Percentiles rank a stretch among this genome's conserved stretches.
Conservation (phyloP, 2,888 invertebrate species). For the Tyria jacobaeae region DNA sequence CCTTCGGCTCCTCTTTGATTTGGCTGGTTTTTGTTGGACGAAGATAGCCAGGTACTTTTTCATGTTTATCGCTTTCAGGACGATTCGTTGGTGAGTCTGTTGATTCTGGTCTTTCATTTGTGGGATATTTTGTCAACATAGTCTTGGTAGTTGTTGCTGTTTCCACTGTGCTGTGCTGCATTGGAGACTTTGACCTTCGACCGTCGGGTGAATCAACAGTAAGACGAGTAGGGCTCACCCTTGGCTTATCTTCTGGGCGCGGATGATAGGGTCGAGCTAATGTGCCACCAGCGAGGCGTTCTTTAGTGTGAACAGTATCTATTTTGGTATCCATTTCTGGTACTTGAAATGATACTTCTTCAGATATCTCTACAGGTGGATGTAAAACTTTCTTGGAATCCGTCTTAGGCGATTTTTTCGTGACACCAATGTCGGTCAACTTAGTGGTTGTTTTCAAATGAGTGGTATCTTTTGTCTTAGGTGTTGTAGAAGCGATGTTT, state of each 20-base stretch:
- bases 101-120: slow-evolving; percentile 61
- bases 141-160: slow-evolving; percentile 57
- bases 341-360: slow-evolving; percentile 57
- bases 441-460: slow-evolving; percentile 70
- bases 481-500: slow-evolving; percentile 84
- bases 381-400: slow-evolving; percentile 61
- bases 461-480: slow-evolving; percentile 62
- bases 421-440: slow-evolving; percentile 81
- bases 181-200: slow-evolving; percentile 64
- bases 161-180: slow-evolving; percentile 58
- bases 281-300: slow-evolving; percentile 52
- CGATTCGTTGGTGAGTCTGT: slow-evolving; percentile 64
- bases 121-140: slow-evolving; percentile 56
- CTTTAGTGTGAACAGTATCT: slow-evolving; percentile 47
- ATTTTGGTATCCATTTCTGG: slow-evolving; percentile 60
- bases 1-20: slow-evolving; percentile 70
- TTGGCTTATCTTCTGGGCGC: slow-evolving; percentile 53
- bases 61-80: slow-evolving; percentile 58
- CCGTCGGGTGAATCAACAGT: slow-evolving; percentile 62
- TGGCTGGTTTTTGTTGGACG: slow-evolving; percentile 77
- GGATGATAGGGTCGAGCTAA: slow-evolving; percentile 44
- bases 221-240: slow-evolving; percentile 60
- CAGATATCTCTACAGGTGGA: slow-evolving; percentile 59
- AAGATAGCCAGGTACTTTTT: slow-evolving; percentile 72
- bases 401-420: slow-evolving; percentile 69